Conservation (phyloP, 2,797 vertebrate genomes). For the Cacajao melanocephalus region DNA sequence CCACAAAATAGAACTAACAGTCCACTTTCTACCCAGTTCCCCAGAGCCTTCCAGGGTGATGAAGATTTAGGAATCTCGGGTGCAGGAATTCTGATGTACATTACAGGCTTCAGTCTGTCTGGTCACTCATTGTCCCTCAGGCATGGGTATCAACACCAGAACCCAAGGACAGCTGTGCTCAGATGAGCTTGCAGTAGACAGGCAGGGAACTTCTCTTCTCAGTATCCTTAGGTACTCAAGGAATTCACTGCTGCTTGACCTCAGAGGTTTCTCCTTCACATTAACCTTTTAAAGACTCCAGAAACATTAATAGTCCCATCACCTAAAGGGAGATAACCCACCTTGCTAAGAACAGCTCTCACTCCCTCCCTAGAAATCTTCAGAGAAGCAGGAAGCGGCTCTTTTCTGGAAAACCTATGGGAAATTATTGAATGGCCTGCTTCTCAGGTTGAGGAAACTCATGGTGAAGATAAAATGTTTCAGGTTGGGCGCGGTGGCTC, state of each 20-base stretch:
- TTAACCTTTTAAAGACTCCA: background rate
- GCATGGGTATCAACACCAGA: background rate
- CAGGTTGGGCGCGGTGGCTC: fast-evolving
- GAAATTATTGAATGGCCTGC: background rate
- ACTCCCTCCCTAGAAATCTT: background rate
- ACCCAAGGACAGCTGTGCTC: too few relatives aligned
- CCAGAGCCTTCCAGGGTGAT: background rate
- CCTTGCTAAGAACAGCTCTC: background rate
- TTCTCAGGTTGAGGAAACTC: background rate
- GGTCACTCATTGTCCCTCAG: background rate
- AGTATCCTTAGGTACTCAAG: background rate
- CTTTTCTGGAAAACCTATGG: background rate
- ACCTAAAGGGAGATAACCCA: background rate
- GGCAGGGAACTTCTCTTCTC: background rate
- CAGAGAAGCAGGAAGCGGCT: background rate
- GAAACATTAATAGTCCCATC: background rate
- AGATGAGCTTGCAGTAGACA: background rate
- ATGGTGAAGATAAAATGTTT: background rate
- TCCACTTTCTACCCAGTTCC: background rate
- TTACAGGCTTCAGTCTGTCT: background rate
- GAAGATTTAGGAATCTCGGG: background rate
- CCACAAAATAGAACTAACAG: background rate
- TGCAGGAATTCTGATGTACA: background rate
- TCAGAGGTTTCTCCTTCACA: background rate
- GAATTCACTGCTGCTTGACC: background rate